Percentiles rank a stretch among this genome's conserved stretches.
Conservation (phyloP, 1,140 invertebrate genomes). For the Choristoneura fumiferana region DNA sequence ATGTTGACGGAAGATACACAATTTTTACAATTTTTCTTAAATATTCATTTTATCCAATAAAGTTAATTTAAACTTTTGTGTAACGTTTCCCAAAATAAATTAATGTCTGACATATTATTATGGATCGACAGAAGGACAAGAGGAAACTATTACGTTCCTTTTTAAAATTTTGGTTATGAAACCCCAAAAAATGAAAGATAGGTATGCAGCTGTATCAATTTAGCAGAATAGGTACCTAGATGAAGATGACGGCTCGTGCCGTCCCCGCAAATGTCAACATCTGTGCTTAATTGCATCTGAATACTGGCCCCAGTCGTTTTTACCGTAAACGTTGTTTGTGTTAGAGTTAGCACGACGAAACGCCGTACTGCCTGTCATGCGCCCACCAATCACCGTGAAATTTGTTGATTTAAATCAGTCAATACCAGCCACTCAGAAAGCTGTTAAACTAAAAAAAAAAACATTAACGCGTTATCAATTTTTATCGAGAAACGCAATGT, state of each 20-base stretch:
- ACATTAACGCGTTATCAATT: not conserved
- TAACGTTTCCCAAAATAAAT: too few species aligned
- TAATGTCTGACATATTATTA: too few species aligned
- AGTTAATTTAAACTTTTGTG: too few species aligned
- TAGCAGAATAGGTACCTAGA: not conserved
- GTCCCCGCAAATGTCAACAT: constrained; percentile 8
- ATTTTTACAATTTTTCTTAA: too few species aligned
- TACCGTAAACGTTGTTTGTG: constrained; percentile 14
- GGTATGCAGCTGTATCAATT: too few species aligned
- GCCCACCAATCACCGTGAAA: constrained; percentile 1
- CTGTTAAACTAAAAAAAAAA: not conserved
- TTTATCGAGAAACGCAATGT: too few species aligned
- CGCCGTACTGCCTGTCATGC: not conserved
- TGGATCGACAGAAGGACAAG: too few species aligned
- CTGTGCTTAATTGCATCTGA: constrained; percentile 11
- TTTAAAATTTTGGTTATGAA: too few species aligned
- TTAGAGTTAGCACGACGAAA: not conserved
- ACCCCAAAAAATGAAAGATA: too few species aligned
- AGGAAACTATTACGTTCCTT: too few species aligned
- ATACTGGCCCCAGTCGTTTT: constrained; percentile 10
- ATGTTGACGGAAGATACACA: too few species aligned
- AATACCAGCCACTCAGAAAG: not conserved
- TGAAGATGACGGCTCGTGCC: not conserved
- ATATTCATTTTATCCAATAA: too few species aligned
- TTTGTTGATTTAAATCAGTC: not conserved